Evolutionary conservation across 2,888 invertebrate genomes (phyloP).

Genomic region (Nipponacmea schrenckii): DNA sequence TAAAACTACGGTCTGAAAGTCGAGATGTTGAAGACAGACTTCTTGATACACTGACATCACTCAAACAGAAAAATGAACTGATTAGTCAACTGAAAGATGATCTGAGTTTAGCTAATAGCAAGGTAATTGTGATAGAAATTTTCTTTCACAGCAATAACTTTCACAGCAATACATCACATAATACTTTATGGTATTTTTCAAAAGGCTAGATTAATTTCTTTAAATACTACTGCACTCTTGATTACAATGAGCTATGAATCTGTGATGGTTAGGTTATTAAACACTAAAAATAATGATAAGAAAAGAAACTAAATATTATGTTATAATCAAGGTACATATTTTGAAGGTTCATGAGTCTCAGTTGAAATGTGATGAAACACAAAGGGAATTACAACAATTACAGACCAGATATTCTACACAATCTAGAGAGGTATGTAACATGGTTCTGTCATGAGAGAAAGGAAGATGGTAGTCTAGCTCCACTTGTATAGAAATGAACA

Average conservation of each 20-base stretch:
- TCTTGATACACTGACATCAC: constrained; percentile 55
- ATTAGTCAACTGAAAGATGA: constrained; percentile 61
- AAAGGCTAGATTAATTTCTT: too few relatives aligned
- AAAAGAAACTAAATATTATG: too few relatives aligned
- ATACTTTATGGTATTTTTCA: too few relatives aligned
- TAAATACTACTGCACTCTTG: too few relatives aligned
- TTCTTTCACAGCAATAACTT: too few relatives aligned
- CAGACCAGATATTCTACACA: constrained; percentile 48
- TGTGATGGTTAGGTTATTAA: too few relatives aligned
- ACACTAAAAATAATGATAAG: too few relatives aligned
- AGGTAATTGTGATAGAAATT: constrained; percentile 31
- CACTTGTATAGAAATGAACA: neutral
- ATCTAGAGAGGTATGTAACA: constrained; percentile 48
- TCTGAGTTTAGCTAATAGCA: constrained; percentile 45
- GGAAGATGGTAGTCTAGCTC: neutral
- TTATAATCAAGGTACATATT: too few relatives aligned
- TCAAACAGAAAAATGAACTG: constrained; percentile 59
- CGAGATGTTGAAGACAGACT: constrained; percentile 61
- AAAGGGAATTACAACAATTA: constrained; percentile 51
- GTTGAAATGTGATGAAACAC: constrained; percentile 47
- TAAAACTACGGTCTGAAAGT: constrained; percentile 55
- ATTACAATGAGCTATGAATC: too few relatives aligned
- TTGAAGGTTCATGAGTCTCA: constrained; percentile 46
- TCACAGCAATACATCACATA: too few relatives aligned
- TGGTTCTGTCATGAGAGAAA: neutral